These are phyloP conservation scores for Neoascia interrupta DNA, from an alignment of 2,888 invertebrate species.

Conservation along the genomic window DNA sequence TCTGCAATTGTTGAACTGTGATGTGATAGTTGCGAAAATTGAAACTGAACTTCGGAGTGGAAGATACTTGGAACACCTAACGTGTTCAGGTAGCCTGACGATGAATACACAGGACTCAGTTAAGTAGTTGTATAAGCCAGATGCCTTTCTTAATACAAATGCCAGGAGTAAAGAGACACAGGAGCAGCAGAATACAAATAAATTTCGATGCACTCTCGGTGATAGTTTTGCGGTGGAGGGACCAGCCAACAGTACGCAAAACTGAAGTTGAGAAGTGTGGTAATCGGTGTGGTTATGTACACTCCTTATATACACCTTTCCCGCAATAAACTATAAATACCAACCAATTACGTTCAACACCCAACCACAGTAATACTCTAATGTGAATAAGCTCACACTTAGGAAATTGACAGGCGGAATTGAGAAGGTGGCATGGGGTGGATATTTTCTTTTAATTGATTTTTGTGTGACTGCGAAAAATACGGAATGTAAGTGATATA, in stretches of 20 bases:
- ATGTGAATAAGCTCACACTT: slow-evolving; percentile 23
- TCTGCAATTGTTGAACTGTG: slow-evolving; percentile 27
- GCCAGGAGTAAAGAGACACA: too few relatives aligned
- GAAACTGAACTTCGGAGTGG: slow-evolving; percentile 25
- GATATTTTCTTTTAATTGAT: slow-evolving; percentile 53
- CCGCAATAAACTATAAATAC: slow-evolving; percentile 57
- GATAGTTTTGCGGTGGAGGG: slow-evolving; percentile 11
- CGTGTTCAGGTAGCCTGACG: slow-evolving; percentile 20
- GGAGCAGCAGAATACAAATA: slow-evolving; percentile 28
- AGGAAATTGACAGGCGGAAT: not conserved
- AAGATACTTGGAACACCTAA: too few relatives aligned
- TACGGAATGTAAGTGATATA: not conserved
- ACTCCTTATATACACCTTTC: slow-evolving; percentile 34
- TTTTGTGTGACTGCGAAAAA: slow-evolving; percentile 20
- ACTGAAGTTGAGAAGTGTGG: slow-evolving; percentile 54
- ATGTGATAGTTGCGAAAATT: slow-evolving; percentile 38
- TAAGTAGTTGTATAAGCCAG: slow-evolving; percentile 24
- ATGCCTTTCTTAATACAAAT: too few relatives aligned
- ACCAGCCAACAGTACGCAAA: slow-evolving; percentile 24
- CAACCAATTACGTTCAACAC: slow-evolving; percentile 55
- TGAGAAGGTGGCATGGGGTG: not conserved
- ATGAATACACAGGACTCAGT: slow-evolving; percentile 31
- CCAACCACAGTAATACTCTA: not conserved
- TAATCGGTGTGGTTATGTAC: slow-evolving; percentile 59
- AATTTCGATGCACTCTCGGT: slow-evolving; percentile 34